These are phyloP conservation scores for Dynastes hyllus DNA, from an alignment of 2,888 invertebrate species.

Conservation along the genomic window DNA sequence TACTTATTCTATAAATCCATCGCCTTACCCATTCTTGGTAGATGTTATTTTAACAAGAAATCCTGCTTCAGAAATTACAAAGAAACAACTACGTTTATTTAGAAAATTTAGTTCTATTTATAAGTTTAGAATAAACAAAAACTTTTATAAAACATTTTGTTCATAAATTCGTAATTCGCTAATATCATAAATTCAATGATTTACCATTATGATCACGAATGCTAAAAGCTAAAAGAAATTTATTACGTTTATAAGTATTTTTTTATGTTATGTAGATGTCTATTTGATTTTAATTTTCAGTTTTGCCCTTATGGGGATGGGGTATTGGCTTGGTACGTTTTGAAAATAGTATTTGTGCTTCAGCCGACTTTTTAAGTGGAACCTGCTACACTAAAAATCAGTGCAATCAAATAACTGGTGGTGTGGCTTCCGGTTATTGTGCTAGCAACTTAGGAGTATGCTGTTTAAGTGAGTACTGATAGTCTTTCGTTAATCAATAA, in stretches of 20 bases:
- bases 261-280: neutral
- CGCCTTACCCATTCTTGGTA: no score
- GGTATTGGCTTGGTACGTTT: slow-evolving; percentile 71
- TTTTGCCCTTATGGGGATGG: slow-evolving; percentile 42
- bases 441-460: slow-evolving; percentile 83
- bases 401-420: slow-evolving; percentile 79
- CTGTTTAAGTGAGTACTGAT: slow-evolving; percentile 82
- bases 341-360: slow-evolving; percentile 80
- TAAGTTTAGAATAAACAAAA: no score
- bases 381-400: slow-evolving; percentile 86
- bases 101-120: no score
- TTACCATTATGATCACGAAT: neutral
- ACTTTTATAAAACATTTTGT: no score
- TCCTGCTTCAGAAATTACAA: no score
- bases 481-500: no score
- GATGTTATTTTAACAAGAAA: no score
- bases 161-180: no score
- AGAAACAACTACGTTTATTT: no score
- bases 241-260: neutral
- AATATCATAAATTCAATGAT: no score
- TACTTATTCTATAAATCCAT: no score
- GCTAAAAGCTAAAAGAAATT: neutral
- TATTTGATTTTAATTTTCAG: slow-evolving; percentile 20
- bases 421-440: slow-evolving; percentile 83
- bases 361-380: slow-evolving; percentile 79